Conservation (phyloP, 2,888 invertebrate genomes). For the Onthophagus sagittarius region DNA sequence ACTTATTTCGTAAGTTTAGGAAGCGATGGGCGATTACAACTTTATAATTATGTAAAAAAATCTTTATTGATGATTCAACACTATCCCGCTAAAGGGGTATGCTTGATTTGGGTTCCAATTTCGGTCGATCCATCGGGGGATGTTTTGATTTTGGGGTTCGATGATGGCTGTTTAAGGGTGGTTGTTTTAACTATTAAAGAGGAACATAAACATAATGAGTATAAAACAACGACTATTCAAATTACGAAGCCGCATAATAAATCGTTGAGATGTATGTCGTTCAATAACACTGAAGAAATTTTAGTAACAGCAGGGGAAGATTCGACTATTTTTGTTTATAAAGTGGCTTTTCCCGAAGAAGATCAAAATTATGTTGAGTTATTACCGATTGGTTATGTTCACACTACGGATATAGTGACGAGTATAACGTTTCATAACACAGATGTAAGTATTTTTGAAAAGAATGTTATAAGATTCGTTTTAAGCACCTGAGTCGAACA, state of each 20-base stretch:
- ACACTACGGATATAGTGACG: constrained; percentile 59
- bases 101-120: constrained; percentile 69
- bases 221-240: constrained; percentile 28
- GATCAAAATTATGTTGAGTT: constrained; percentile 43
- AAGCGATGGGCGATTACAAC: constrained; percentile 65
- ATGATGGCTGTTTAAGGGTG: constrained; percentile 67
- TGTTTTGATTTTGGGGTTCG: constrained; percentile 65
- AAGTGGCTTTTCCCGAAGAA: constrained; percentile 13
- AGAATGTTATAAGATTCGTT: too few species aligned
- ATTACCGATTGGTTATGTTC: constrained; percentile 64
- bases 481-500: too few species aligned
- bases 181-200: constrained; percentile 29
- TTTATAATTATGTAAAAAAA: constrained; percentile 65
- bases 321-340: constrained; percentile 65
- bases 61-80: constrained; percentile 58
- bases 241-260: constrained; percentile 66
- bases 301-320: constrained; percentile 67
- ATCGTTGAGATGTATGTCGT: constrained; percentile 57
- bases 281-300: constrained; percentile 56
- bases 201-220: neutral
- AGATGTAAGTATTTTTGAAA: constrained; percentile 43
- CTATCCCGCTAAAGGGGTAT: constrained; percentile 56
- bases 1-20: constrained; percentile 71
- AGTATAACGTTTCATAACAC: constrained; percentile 66
- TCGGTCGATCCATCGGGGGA: constrained; percentile 62